Percentiles rank a stretch among this genome's conserved stretches.
Conservation (phyloP, 2,113 vertebrate genomes). For the Salminus brasiliensis region DNA sequence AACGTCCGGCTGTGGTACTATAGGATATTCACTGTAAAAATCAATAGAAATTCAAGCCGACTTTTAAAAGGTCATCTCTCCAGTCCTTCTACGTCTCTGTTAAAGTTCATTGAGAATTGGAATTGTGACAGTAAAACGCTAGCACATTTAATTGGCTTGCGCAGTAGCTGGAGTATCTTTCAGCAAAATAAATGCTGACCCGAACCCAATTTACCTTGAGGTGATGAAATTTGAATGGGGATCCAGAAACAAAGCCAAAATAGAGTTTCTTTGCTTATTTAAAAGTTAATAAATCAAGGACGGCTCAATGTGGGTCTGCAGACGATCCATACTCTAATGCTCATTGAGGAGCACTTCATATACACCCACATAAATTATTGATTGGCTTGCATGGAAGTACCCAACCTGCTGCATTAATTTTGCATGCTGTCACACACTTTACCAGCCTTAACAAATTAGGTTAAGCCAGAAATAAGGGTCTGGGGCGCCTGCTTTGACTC, state of each 20-base stretch:
- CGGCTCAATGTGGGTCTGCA: not conserved
- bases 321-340: conserved; percentile 35
- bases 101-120: conserved; percentile 33
- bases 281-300: conserved; percentile 46
- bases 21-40: not conserved
- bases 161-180: not conserved
- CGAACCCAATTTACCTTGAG: not conserved
- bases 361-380: conserved; percentile 53
- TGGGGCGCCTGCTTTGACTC: conserved; percentile 9
- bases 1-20: not conserved
- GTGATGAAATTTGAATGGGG: not conserved
- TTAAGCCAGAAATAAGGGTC: conserved; percentile 1
- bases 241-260: not conserved
- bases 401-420: conserved; percentile 51
- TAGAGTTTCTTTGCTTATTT: conserved; percentile 24
- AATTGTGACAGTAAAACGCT: conserved; percentile 28
- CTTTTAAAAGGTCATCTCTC: conserved; percentile 35
- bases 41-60: conserved; percentile 28
- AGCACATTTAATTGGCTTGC: not conserved
- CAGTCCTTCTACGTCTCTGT: not conserved
- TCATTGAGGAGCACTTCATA: conserved; percentile 44
- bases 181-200: conserved; percentile 4
- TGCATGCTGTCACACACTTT: conserved; percentile 7
- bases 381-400: conserved; percentile 21
- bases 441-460: conserved; percentile 36